phyloP scores from a whole-genome alignment of 64 coral and sea anemone species.

The Orbicella faveolata region DNA sequence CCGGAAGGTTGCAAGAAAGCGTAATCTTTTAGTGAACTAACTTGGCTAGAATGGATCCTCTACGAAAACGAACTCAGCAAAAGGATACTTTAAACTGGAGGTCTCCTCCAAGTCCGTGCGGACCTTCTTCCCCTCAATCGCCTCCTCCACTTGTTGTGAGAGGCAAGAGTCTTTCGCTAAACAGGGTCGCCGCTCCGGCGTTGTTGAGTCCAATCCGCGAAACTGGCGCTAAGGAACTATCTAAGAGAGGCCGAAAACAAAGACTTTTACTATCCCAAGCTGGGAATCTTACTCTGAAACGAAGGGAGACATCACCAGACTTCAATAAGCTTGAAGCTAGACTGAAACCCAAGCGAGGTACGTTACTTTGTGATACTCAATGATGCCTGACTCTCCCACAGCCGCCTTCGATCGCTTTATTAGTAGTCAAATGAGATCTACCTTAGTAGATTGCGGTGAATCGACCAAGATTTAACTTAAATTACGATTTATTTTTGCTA shows the following conservation, averaged over 20 bases:
- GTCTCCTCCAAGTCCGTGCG: slow-evolving; percentile 54
- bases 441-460: neutral
- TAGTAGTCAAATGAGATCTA: neutral
- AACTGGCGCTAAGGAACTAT: slow-evolving; percentile 34
- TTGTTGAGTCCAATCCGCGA: slow-evolving; percentile 44
- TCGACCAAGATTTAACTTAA: neutral
- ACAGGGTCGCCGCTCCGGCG: slow-evolving; percentile 20
- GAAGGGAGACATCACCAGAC: slow-evolving; percentile 70
- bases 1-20: slow-evolving; percentile 26
- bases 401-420: neutral
- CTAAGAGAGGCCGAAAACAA: slow-evolving; percentile 69
- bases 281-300: slow-evolving; percentile 56
- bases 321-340: slow-evolving; percentile 47
- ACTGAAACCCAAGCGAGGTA: slow-evolving; percentile 64
- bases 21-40: slow-evolving; percentile 30
- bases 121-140: slow-evolving; percentile 58
- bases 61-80: slow-evolving; percentile 28
- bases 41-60: slow-evolving; percentile 42
- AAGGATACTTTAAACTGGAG: slow-evolving; percentile 64
- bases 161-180: slow-evolving; percentile 61
- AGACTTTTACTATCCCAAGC: slow-evolving; percentile 66
- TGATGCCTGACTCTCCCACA: neutral
- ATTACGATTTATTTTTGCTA: neutral
- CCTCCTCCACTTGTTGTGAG: slow-evolving; percentile 54
- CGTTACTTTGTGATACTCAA: neutral